Percentiles rank a stretch among this genome's conserved stretches.
Evolutionary conservation across 2,113 vertebrate genomes (phyloP).

Genomic region (Nothoprocta pentlandii): DNA sequence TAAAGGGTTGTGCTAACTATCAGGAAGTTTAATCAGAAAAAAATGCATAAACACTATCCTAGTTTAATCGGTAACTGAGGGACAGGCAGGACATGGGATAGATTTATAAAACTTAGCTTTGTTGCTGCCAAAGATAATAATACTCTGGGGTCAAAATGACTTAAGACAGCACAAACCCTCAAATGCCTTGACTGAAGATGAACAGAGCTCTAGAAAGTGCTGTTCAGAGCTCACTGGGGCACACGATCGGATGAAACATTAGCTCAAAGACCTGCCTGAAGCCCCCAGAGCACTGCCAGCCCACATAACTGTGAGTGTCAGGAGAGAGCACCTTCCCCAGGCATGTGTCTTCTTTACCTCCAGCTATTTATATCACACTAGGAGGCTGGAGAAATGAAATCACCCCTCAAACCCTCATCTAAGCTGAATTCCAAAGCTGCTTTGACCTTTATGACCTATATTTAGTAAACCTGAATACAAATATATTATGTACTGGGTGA

Average conservation of each 20-base stretch:
- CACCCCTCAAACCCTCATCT: background rate
- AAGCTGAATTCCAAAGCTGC: background rate
- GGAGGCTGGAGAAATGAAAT: conserved; percentile 26
- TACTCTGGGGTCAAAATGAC: background rate
- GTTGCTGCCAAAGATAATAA: background rate
- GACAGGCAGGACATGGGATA: background rate
- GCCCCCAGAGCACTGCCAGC: conserved; percentile 24
- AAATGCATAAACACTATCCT: background rate
- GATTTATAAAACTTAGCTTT: background rate
- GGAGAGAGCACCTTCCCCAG: conserved; percentile 27
- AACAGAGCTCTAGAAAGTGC: background rate
- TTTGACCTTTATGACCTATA: conserved; percentile 37
- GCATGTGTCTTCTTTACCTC: conserved; percentile 3
- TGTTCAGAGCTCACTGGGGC: background rate
- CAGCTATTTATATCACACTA: conserved; percentile 5
- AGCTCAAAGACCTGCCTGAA: conserved; percentile 28
- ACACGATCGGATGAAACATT: background rate
- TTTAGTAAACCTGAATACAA: conserved; percentile 30
- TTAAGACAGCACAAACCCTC: background rate
- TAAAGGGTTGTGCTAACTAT: background rate
- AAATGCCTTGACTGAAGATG: background rate
- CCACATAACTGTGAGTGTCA: background rate
- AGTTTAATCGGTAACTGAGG: background rate
- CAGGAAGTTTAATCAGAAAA: background rate
- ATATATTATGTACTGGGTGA: background rate